phyloP scores from a whole-genome alignment of 1,140 invertebrate species.

The Aphaenogaster rudis region DNA sequence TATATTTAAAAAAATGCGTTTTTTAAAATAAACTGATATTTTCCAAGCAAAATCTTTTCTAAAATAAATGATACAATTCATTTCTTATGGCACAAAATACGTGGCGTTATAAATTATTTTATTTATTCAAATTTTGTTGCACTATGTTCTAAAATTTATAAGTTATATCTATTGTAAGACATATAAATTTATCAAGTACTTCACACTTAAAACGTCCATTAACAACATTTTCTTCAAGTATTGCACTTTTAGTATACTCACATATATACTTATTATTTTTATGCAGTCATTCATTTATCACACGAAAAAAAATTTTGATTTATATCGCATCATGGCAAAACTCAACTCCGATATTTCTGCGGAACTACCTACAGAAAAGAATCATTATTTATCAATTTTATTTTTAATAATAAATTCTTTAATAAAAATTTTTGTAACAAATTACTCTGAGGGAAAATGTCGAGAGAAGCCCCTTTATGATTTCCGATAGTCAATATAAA shows the following conservation, averaged over 20 bases:
- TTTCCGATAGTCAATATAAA: not conserved
- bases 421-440: not conserved
- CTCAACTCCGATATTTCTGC: not conserved
- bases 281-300: not conserved
- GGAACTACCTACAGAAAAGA: not conserved
- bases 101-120: not conserved
- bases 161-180: not conserved
- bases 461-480: not conserved
- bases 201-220: not conserved
- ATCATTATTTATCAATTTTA: not conserved
- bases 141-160: not conserved
- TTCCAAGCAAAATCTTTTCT: not conserved
- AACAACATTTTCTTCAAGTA: not conserved
- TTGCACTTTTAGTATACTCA: not conserved
- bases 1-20: not conserved
- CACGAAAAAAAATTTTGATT: not conserved
- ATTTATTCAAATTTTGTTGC: not conserved
- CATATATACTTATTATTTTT: not conserved
- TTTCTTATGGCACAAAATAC: not conserved
- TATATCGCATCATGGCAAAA: not conserved
- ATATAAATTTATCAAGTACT: not conserved
- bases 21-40: not conserved
- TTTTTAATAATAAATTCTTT: conserved; percentile 6
- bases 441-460: not conserved
- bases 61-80: not conserved